Evolutionary conservation across 2,888 invertebrate genomes (phyloP), one percentile per base, ranked within the genome.

Genomic region (Ophion ellenae): DNA sequence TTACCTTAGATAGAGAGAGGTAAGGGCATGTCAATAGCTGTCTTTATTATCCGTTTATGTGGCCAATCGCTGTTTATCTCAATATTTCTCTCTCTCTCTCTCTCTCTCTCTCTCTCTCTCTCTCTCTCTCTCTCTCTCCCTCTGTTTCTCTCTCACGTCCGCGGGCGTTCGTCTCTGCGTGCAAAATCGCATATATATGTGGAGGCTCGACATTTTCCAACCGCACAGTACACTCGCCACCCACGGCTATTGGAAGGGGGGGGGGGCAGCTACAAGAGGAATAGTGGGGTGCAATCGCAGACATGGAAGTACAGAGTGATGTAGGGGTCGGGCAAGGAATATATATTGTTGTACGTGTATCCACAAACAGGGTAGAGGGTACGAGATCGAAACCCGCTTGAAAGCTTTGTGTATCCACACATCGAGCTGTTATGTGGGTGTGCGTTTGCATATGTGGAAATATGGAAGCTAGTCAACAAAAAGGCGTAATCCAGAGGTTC

Each of bases 201-300:
- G 73, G 20, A 73, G 69, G 77, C 28, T 83, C 77, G 83, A 83
- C 83, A 83, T 83, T 83, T 83, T 73, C 78, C 71, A 73, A 78
- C 83, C 83, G 36, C 83, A 78, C 45, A 28, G 63, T 4, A 77
- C 24, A 71, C 67, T 57, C 73, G 67, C 64, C 45, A 57, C 77
- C 40, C 53, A 45, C n/a, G 71, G 40, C 53, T 32, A 73, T 66
- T 61, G 47, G 40, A 5, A 5, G 20, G 74, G 53, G 24, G 24
- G 17, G 47, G 61, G 69, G 69, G 32, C 66, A 66, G 83, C 53
- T 57, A 69, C 40, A 32, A n/a, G 64, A 57, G 11, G 73, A n/a
- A 40, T 69, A n/a, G 61, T 14, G 10, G 5, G 28, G 71, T 45
- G 73, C 14, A 63, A 74, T 45, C 28, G 59, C 78, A 70, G 70